Base-by-base conservation (phyloP, 64 coral and sea anemone species). In the Dendronephthya gigantea region DNA sequence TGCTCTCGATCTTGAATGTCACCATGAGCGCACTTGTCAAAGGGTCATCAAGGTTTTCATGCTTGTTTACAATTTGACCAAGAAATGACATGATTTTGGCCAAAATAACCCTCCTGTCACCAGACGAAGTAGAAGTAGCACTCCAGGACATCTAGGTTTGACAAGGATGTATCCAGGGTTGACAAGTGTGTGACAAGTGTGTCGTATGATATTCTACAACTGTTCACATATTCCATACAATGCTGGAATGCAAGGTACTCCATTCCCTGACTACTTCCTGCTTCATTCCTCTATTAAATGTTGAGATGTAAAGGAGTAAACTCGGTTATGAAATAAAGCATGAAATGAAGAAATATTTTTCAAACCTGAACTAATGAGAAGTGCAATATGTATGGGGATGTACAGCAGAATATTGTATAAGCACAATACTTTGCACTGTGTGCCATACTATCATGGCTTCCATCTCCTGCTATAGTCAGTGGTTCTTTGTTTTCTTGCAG, bases 11-110 rank as follows among this genome's bases (percentile, higher is more conserved):
- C 37, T 81, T 50, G 25, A 36, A 36, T 82, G 76, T 79, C 65
- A 32, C 40, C 69, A 82, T 88, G 86, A 16, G 39, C 68, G 81
- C 86, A 88, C 81, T 49, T 88, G 43, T 88, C 29, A 69, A 88
- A 88, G 68, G 66, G 81, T 88, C 32, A 22, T 38, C 40, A 23
- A 88, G 31, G 48, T 72, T 48, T 23, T 72, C 40, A 50, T 88
- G 86, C 39, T 88, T 88, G 49, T 81, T 50, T 29, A 88, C 69
- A 76, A 81, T 48, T 35, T 88, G 86, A 29, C 70, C 69, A 34
- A 89, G 88, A 50, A 83, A 88, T 8, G 75, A 49, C n/a, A 82
- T 56, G 35, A 88, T 83, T 68, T 89, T 89, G 31, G 88, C 88
- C 35, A 55, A 83, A 17, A 89, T 89, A 3, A 89, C 82, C 27